phyloP scores from a whole-genome alignment of 2,113 vertebrate genomes.

The Sander vitreus region DNA sequence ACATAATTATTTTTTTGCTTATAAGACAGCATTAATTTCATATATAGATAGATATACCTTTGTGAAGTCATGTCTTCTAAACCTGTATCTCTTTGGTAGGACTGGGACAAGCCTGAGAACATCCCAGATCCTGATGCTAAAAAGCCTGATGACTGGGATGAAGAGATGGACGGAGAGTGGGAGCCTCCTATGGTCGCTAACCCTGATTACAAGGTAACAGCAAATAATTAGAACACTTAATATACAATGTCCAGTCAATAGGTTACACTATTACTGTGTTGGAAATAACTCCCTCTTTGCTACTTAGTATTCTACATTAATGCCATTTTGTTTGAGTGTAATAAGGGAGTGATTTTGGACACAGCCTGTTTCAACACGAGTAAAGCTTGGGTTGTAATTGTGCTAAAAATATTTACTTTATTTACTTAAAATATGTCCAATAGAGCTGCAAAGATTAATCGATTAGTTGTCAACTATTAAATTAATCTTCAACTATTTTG shows the following conservation, averaged over 20 bases:
- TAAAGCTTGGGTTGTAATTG: neutral
- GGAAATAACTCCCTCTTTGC: neutral
- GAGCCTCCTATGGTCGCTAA: conserved; percentile 88
- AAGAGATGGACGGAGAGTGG: conserved; percentile 90
- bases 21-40: too few relatives aligned
- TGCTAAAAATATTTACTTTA: neutral
- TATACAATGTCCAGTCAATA: neutral
- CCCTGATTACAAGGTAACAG: conserved; percentile 86
- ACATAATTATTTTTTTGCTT: neutral
- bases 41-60: too few relatives aligned
- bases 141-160: conserved; percentile 89
- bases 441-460: too few relatives aligned
- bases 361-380: neutral
- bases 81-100: conserved; percentile 64
- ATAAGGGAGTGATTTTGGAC: neutral
- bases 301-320: neutral
- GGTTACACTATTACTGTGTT: neutral
- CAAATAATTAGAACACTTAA: neutral
- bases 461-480: too few relatives aligned
- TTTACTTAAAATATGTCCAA: neutral
- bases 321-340: neutral
- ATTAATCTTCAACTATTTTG: too few relatives aligned
- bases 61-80: neutral
- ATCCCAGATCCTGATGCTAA: conserved; percentile 89
- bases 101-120: conserved; percentile 89